A percentile compares a stretch with the other conserved stretches of the same genome.
These are phyloP conservation scores for Scleropages formosus DNA, from an alignment of 2,797 vertebrate species.

Conservation along the genomic window DNA sequence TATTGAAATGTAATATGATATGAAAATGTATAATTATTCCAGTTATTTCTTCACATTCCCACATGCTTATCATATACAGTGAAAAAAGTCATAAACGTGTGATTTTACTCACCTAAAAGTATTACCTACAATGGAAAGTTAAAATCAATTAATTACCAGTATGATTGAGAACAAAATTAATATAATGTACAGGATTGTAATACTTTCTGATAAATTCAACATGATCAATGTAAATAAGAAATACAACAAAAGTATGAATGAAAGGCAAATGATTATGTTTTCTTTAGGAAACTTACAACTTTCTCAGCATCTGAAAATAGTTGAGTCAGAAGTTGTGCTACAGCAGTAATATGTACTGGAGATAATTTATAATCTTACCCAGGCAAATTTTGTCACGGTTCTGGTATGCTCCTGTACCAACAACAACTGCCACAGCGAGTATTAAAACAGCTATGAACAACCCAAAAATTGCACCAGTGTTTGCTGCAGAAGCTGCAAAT, in stretches of 20 bases:
- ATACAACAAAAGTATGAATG: no score
- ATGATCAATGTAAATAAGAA: no score
- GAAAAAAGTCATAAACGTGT: background rate
- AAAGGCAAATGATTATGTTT: background rate
- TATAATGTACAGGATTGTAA: no score
- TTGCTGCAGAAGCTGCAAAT: constrained; percentile 47
- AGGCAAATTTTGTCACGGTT: constrained; percentile 66
- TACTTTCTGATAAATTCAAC: no score
- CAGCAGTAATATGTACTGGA: no score
- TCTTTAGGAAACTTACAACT: no score
- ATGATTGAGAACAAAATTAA: background rate
- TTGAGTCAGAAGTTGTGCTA: no score
- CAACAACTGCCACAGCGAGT: constrained; percentile 46
- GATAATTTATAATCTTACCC: constrained; percentile 54
- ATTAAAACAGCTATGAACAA: constrained; percentile 64
- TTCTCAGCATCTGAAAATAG: background rate
- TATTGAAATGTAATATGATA: no score
- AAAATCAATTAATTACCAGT: constrained; percentile 16
- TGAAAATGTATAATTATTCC: background rate
- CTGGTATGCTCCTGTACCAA: constrained; percentile 57
- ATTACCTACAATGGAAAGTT: constrained; percentile 52
- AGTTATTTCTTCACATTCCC: background rate
- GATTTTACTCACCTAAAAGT: constrained; percentile 61
- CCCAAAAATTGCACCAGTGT: constrained; percentile 63
- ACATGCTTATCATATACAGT: background rate